Evolutionary conservation across 2,888 invertebrate species (phyloP), one percentile per base, ranked within the genome.

Genomic region (Elysia crispata): DNA sequence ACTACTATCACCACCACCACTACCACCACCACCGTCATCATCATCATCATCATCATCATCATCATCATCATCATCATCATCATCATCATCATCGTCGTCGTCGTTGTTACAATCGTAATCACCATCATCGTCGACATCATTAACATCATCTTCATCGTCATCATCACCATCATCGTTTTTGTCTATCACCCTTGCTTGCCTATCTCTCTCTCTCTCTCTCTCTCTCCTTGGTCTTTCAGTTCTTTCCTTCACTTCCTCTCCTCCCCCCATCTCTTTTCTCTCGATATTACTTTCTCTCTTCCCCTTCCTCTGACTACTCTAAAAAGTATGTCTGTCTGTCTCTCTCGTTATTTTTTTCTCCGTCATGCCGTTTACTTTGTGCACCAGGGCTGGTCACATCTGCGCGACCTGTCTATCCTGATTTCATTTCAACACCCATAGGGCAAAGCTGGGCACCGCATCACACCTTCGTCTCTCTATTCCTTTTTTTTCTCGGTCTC

Each of bases 121-220:
- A 41, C 6, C 70, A 20, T 41, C 6, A 20, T 20, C 30, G 6
- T 41, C 5, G 15, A 41, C 33, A 41, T 41, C 8, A 41, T 41
- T 41, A 41, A 6, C 41, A 41, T 41, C 11, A 41, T 41, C 11
- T 6, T 41, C 41, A 3, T 6, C 11, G 41, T 41, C 41, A 41
- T 41, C 41, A 41, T 41, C 41, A 41, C 11, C 41, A 41, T 41
- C 41, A 41, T 41, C 41, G 11, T 41, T 41, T 6, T 41, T 54
- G 31, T 70, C 70, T 70, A 20, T 70, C 33, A 13, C 33, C 33
- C 70, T 28, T 15, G 13, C 70, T 70, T 3, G 6, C 25, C 54
- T 73, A 6, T 73, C 30, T 20, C 57, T 73, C 23, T 23, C 23
- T n/a, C 50, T 23, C 30, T 73, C 54, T 73, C 73, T 73, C 50